These are phyloP conservation scores for Aphodius sticticus DNA, from an alignment of 2,888 invertebrate species.

Conservation along the genomic window DNA sequence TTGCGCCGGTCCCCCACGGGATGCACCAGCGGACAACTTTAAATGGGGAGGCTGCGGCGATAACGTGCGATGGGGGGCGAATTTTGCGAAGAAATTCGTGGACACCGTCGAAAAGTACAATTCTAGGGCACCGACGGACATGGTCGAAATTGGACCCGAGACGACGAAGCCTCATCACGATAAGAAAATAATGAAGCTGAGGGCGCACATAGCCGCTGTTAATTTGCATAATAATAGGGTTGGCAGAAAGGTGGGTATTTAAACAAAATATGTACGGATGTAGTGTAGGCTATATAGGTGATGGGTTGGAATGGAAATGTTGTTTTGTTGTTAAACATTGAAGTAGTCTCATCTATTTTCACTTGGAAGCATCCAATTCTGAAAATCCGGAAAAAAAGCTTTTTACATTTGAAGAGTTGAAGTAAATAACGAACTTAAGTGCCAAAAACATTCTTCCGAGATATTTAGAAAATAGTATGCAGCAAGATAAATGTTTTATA, in stretches of 20 bases:
- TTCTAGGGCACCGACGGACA: constrained; percentile 53
- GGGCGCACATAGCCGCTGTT: constrained; percentile 70
- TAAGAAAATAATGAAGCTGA: constrained; percentile 60
- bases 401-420: too few species aligned
- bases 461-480: too few species aligned
- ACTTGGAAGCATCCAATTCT: too few species aligned
- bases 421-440: too few species aligned
- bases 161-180: constrained; percentile 44
- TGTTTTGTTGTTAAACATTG: too few species aligned
- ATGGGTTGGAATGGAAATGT: not conserved
- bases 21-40: constrained; percentile 72
- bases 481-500: too few species aligned
- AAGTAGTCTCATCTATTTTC: too few species aligned
- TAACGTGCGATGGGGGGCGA: constrained; percentile 77
- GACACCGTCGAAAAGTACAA: constrained; percentile 69
- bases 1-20: constrained; percentile 77
- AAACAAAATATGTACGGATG: not conserved
- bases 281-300: not conserved
- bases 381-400: too few species aligned
- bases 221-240: constrained; percentile 82
- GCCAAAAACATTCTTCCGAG: too few species aligned
- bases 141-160: constrained; percentile 57
- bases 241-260: constrained; percentile 71
- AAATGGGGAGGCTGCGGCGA: constrained; percentile 91
- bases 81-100: constrained; percentile 76